phyloP scores from a whole-genome alignment of 1,140 invertebrate species.

The Trinorchestia longiramus region DNA sequence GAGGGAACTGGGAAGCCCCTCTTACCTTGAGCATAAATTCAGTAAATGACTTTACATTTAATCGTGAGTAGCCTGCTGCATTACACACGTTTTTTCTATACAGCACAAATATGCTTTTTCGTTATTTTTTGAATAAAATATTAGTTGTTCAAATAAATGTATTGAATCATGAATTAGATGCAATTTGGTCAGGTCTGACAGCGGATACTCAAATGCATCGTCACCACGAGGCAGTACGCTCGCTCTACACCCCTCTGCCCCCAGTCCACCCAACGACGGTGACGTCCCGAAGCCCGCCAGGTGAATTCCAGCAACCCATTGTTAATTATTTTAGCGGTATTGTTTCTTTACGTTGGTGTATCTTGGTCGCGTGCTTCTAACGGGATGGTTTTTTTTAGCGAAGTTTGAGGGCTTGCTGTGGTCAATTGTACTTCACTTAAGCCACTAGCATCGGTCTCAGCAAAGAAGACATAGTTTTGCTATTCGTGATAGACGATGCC shows the following conservation, averaged over 20 bases:
- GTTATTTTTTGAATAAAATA: too few relatives aligned
- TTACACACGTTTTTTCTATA: too few relatives aligned
- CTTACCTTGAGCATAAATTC: too few relatives aligned
- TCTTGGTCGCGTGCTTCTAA: neutral
- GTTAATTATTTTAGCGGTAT: neutral
- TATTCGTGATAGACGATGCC: too few relatives aligned
- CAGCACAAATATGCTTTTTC: neutral
- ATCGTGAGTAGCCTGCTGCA: too few relatives aligned
- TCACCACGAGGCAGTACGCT: slow-evolving; percentile 74
- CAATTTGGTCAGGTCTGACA: slow-evolving; percentile 74
- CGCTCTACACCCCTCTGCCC: slow-evolving; percentile 71
- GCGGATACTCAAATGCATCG: slow-evolving; percentile 74
- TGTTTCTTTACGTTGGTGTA: neutral
- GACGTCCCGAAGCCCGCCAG: slow-evolving; percentile 56
- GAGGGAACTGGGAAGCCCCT: too few relatives aligned
- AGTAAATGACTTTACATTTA: too few relatives aligned
- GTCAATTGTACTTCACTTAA: neutral
- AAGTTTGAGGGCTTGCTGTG: neutral
- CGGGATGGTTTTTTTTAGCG: neutral
- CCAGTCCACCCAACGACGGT: slow-evolving; percentile 62
- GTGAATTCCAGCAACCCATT: neutral
- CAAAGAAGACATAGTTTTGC: too few relatives aligned
- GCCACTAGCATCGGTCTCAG: neutral
- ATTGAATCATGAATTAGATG: neutral
- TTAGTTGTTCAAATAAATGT: too few relatives aligned